Percentiles rank a stretch among this genome's conserved stretches.
Conservation (phyloP, 2,888 invertebrate genomes). For the Epinotia ramella region DNA sequence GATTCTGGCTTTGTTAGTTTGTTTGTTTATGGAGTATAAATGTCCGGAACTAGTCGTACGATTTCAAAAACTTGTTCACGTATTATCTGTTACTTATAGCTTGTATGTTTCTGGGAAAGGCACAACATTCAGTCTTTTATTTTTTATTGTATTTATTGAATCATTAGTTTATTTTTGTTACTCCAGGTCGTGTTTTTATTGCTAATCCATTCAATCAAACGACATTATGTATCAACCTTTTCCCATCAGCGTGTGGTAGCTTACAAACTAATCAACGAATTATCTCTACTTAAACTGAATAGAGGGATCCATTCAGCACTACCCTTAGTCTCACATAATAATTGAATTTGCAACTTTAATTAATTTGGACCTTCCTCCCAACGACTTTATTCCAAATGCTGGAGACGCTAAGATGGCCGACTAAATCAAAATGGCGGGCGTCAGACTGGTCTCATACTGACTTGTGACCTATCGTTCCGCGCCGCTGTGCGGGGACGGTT, state of each 20-base stretch:
- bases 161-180: too few relatives aligned
- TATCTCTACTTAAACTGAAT: not conserved
- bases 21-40: too few relatives aligned
- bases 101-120: too few relatives aligned
- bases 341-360: conserved; percentile 23
- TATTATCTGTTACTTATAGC: not conserved
- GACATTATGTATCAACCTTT: not conserved
- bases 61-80: too few relatives aligned
- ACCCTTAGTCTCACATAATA: conserved; percentile 13
- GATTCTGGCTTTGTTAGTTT: too few relatives aligned
- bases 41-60: too few relatives aligned
- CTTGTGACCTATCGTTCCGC: not conserved
- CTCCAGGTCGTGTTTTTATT: too few relatives aligned
- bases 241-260: not conserved
- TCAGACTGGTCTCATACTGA: not conserved
- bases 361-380: conserved; percentile 21
- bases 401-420: not conserved
- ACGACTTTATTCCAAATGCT: conserved; percentile 14
- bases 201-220: not conserved
- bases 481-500: not conserved
- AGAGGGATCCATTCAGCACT: not conserved
- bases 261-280: not conserved
- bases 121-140: too few relatives aligned
- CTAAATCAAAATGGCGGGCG: not conserved
- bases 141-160: too few relatives aligned